Conservation (phyloP, 2,888 invertebrate species). For the Netelia virgata region DNA sequence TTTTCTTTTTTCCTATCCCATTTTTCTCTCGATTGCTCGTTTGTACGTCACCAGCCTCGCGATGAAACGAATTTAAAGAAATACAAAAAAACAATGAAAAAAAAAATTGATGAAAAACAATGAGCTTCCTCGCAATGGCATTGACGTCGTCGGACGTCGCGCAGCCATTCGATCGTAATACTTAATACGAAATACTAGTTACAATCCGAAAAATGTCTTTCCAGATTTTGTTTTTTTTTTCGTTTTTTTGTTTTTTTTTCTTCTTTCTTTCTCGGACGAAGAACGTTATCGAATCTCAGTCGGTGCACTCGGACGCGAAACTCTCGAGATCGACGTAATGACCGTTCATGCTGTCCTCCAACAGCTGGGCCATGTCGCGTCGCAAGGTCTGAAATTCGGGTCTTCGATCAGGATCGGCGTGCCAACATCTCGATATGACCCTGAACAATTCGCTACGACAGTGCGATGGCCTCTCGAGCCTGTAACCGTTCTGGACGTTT, state of each 20-base stretch:
- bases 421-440: constrained; percentile 88
- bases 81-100: constrained; percentile 58
- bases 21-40: constrained; percentile 32
- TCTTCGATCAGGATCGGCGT: constrained; percentile 90
- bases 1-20: constrained; percentile 18
- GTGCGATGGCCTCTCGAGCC: constrained; percentile 92
- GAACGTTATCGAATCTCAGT: constrained; percentile 75
- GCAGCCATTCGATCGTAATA: constrained; percentile 63
- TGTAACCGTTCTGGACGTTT: constrained; percentile 91
- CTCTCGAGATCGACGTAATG: constrained; percentile 90
- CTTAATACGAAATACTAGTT: constrained; percentile 50
- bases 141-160: constrained; percentile 65
- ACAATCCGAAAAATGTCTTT: background rate
- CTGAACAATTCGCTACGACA: constrained; percentile 90
- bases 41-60: constrained; percentile 66
- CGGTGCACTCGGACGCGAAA: constrained; percentile 88
- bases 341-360: constrained; percentile 88
- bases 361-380: constrained; percentile 87
- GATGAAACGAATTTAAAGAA: constrained; percentile 23
- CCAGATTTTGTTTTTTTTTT: background rate
- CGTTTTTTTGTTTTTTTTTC: background rate
- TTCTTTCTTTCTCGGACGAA: background rate
- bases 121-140: constrained; percentile 71
- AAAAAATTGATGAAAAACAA: constrained; percentile 65
- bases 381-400: constrained; percentile 90